A percentile compares a stretch with the other conserved stretches of the same genome.
These are phyloP conservation scores for Pseudochaenichthys georgianus DNA, from an alignment of 2,797 vertebrate species.

Conservation along the genomic window DNA sequence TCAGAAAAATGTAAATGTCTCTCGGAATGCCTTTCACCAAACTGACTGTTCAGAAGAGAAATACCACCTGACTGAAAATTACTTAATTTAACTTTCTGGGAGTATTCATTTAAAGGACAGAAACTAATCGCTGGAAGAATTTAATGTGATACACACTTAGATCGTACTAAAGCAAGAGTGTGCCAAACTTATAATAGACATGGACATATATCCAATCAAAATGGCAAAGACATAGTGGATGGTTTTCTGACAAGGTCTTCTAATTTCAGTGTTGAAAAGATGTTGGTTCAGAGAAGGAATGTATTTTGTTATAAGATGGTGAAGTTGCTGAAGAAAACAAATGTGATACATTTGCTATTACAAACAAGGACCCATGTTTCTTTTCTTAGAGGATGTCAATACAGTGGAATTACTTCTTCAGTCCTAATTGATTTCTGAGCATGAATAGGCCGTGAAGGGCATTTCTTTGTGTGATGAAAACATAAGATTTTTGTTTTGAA, in stretches of 20 bases:
- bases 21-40: conserved; percentile 8
- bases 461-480: not conserved
- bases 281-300: conserved; percentile 23
- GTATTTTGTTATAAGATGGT: conserved; percentile 30
- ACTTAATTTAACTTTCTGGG: not conserved
- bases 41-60: not conserved
- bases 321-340: conserved; percentile 12
- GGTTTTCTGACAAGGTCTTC: conserved; percentile 8
- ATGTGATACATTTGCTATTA: conserved; percentile 5
- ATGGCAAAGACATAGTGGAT: not conserved
- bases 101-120: not conserved
- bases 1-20: conserved; percentile 10
- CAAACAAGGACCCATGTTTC: conserved; percentile 20
- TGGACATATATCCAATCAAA: not conserved
- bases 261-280: conserved; percentile 26
- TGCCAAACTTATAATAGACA: no score
- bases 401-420: conserved; percentile 12
- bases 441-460: not conserved
- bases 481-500: not conserved
- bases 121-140: conserved; percentile 6
- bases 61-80: conserved; percentile 10
- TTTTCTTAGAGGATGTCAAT: conserved; percentile 17
- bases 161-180: not conserved
- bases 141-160: not conserved
- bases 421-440: not conserved